Base-by-base conservation (phyloP, 2,888 invertebrate genomes). In the Trypoxylon attenuatum region DNA sequence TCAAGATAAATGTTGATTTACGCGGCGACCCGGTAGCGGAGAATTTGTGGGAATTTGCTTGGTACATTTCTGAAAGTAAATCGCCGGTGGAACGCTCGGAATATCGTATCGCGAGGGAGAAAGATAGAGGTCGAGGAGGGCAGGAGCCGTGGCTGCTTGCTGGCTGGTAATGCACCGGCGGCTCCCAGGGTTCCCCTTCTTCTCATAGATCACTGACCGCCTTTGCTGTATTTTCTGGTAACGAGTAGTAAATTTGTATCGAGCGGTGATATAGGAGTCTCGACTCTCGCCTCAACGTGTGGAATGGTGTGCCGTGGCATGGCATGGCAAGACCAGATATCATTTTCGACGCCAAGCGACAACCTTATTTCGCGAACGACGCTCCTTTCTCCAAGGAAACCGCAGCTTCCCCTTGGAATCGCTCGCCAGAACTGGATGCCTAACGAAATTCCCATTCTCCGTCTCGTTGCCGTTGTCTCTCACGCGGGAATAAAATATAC, bases 241-340 rank as follows among this genome's bases (percentile, higher is more conserved):
- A 73, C 73, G 67, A 71, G 55, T 70, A 65, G 66, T 68, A 73
- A 68, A 68, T 70, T 73, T 57, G 73, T 70, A 73, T 70, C 67
- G 56, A 19, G 18, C 60, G 56, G 55, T 63, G 73, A 67, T 69
- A 58, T 33, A 41, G 41, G 27, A 57, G 41, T 21, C 29, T 13
- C n/a, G n/a, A n/a, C n/a, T n/a, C n/a, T n/a, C n/a, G n/a, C n/a
- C n/a, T n/a, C n/a, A n/a, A n/a, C n/a, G n/a, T n/a, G n/a, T n/a
- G n/a, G n/a, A n/a, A n/a, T n/a, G n/a, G n/a, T n/a, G n/a, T n/a
- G n/a, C n/a, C n/a, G n/a, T n/a, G n/a, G n/a, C n/a, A n/a, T n/a
- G 13, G 13, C 8, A 27, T 5, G 16, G 29, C 21, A 21, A 15
- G 8, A 10, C 51, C 43, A 57, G 59, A 59, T 64, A 60, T 60